These are phyloP conservation scores for Neomorphus geoffroyi DNA, from an alignment of 2,797 vertebrate genomes.

Conservation along the genomic window DNA sequence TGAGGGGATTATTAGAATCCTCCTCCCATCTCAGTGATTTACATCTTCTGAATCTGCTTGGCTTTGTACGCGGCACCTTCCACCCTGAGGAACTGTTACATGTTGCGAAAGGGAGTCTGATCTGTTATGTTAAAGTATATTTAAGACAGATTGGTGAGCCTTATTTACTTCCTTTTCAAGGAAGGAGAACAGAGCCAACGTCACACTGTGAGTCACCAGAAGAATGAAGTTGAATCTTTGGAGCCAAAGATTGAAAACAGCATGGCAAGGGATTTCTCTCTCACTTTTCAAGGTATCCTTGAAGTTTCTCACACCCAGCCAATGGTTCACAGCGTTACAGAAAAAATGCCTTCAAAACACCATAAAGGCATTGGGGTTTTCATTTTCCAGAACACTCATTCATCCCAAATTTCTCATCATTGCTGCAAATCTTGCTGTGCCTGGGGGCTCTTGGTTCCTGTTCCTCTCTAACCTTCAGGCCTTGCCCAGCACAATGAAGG, in stretches of 20 bases:
- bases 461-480: neutral
- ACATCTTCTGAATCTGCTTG: neutral
- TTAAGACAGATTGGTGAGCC: neutral
- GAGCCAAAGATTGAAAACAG: neutral
- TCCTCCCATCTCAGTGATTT: neutral
- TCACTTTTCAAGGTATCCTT: neutral
- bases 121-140: neutral
- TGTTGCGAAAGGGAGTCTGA: neutral
- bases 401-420: neutral
- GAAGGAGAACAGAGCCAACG: neutral
- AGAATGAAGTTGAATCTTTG: neutral
- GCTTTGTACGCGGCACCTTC: neutral
- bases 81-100: neutral
- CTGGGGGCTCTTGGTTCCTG: neutral
- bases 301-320: neutral
- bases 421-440: neutral
- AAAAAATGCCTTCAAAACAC: neutral
- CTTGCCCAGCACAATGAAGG: neutral
- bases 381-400: neutral
- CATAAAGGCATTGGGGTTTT: accelerated
- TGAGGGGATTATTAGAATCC: neutral
- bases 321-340: neutral
- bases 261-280: neutral
- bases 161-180: constrained; percentile 13
- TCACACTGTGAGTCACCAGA: neutral